Evolutionary conservation across 1,140 invertebrate genomes (phyloP).

Genomic region (Hylyphantes graminicola): DNA sequence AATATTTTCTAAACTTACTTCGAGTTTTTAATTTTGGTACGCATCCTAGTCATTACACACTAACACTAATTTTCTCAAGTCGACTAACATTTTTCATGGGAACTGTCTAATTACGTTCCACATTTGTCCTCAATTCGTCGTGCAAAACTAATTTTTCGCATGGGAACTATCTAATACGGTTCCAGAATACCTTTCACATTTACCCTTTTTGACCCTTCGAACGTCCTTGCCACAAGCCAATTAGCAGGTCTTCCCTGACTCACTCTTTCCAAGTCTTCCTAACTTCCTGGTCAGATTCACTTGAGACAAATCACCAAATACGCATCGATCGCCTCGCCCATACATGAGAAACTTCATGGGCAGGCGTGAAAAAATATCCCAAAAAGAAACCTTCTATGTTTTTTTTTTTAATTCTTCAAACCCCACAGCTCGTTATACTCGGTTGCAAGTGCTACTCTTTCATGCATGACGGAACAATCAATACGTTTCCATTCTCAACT

Average conservation of each 20-base stretch:
- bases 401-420: neutral
- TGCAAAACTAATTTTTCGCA: no score
- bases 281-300: constrained; percentile 20
- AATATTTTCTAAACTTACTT: no score
- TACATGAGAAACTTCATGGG: constrained; percentile 45
- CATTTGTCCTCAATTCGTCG: no score
- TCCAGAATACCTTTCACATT: no score
- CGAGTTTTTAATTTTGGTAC: no score
- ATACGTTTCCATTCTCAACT: constrained; percentile 26
- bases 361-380: constrained; percentile 12
- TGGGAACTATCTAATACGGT: no score
- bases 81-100: no score
- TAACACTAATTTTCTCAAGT: no score
- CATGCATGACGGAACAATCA: constrained; percentile 57
- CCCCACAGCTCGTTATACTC: constrained; percentile 7
- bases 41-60: no score
- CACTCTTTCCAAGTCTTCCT: neutral
- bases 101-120: no score
- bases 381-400: constrained; percentile 26
- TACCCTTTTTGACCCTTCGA: no score
- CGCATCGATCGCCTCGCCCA: constrained; percentile 34
- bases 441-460: constrained; percentile 33
- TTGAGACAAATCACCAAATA: neutral
- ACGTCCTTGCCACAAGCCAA: constrained; percentile 4
- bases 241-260: constrained; percentile 26